A percentile compares a stretch with the other conserved stretches of the same genome.
These are phyloP conservation scores for Cettia cetti DNA, from an alignment of 2,113 vertebrate species.

Conservation along the genomic window DNA sequence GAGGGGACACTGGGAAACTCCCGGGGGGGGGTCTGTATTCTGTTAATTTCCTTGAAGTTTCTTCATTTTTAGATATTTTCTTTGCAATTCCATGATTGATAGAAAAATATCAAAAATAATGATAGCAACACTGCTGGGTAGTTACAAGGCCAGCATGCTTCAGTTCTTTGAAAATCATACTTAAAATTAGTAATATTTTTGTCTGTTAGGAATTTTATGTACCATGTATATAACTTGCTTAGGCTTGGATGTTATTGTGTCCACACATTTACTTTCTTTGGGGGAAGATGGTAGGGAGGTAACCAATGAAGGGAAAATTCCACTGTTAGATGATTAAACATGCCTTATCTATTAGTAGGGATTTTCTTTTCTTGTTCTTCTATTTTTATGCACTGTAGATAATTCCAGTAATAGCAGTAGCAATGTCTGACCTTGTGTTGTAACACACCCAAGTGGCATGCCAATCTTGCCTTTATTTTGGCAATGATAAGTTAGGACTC, in stretches of 20 bases:
- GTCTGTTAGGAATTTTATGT: not conserved
- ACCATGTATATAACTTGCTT: not conserved
- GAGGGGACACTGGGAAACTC: not conserved
- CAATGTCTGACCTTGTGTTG: constrained; percentile 17
- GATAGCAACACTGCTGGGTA: not conserved
- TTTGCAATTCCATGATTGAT: not conserved
- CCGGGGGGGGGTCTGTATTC: not conserved
- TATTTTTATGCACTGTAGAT: not conserved
- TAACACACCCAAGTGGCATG: not conserved
- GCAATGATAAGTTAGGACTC: not conserved
- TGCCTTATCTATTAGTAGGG: not conserved
- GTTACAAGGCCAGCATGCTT: not conserved
- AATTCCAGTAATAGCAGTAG: constrained; percentile 7
- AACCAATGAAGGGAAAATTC: not conserved
- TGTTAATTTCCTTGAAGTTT: not conserved
- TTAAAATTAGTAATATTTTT: not conserved
- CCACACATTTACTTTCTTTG: not conserved
- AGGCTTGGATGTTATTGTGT: not conserved
- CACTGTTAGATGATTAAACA: not conserved
- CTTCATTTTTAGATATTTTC: not conserved
- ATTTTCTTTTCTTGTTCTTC: constrained; percentile 6
- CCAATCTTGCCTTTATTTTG: constrained; percentile 32
- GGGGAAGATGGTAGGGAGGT: not conserved
- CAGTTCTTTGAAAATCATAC: not conserved
- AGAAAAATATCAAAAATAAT: not conserved